phyloP scores from a whole-genome alignment of 2,797 vertebrate genomes.

The Sardinella longiceps region DNA sequence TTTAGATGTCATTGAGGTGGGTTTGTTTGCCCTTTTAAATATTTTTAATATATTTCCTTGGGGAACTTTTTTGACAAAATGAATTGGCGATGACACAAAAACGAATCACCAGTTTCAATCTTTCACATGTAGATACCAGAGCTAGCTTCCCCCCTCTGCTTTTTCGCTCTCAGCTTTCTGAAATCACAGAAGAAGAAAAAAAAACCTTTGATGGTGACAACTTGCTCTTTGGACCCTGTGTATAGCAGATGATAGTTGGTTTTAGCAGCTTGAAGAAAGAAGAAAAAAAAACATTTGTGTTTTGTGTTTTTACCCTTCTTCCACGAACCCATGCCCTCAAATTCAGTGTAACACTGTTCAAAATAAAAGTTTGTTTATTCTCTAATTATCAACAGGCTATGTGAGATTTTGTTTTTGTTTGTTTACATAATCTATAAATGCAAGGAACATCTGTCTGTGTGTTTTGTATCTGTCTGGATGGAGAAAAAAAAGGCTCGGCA shows the following conservation, averaged over 20 bases:
- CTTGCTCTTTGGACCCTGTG: constrained; percentile 29
- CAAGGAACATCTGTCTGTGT: no score
- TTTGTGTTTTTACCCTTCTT: constrained; percentile 39
- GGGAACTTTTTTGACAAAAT: constrained; percentile 40
- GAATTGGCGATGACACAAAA: constrained; percentile 28
- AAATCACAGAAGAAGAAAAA: constrained; percentile 26
- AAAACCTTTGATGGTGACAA: constrained; percentile 34
- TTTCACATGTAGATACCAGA: constrained; percentile 43
- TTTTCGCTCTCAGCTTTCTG: constrained; percentile 28
- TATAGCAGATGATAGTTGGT: constrained; percentile 28
- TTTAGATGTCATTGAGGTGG: constrained; percentile 55
- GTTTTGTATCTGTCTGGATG: no score
- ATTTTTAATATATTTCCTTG: constrained; percentile 65
- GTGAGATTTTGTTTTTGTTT: not conserved
- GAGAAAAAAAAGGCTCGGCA: no score
- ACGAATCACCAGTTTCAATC: constrained; percentile 30
- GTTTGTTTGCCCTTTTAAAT: constrained; percentile 53
- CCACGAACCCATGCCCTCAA: constrained; percentile 25
- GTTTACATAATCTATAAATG: not conserved
- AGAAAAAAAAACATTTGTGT: constrained; percentile 16
- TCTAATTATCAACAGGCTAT: constrained; percentile 29
- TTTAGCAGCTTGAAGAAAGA: constrained; percentile 44
- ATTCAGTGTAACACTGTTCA: constrained; percentile 55
- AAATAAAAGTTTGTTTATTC: constrained; percentile 62
- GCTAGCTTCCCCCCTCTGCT: constrained; percentile 37